phyloP scores from a whole-genome alignment of 2,797 vertebrate genomes.

The Enoplosus armatus region DNA sequence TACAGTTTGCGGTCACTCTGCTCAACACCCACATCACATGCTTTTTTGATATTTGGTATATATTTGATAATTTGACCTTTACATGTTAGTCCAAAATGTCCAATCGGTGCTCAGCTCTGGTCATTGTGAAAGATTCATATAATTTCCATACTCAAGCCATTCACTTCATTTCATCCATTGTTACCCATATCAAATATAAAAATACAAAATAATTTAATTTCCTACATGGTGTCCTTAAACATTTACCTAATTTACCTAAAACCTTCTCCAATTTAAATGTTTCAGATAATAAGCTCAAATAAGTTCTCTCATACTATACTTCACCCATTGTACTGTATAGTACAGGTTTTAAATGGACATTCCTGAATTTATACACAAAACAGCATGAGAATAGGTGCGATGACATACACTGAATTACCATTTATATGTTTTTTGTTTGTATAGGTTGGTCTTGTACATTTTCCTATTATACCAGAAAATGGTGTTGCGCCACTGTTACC shows the following conservation, averaged over 20 bases:
- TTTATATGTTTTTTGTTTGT: background rate
- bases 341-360: background rate
- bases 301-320: background rate
- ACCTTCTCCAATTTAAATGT: too few species aligned
- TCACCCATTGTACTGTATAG: background rate
- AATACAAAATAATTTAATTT: background rate
- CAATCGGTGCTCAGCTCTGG: too few species aligned
- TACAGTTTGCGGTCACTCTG: background rate
- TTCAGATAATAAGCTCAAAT: too few species aligned
- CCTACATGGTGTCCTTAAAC: background rate
- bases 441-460: background rate
- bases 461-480: background rate
- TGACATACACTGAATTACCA: background rate
- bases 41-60: too few species aligned
- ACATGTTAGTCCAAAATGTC: too few species aligned
- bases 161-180: background rate
- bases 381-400: background rate
- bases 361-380: background rate
- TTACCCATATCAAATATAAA: background rate
- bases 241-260: background rate
- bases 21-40: too few species aligned
- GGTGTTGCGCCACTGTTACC: background rate
- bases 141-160: background rate
- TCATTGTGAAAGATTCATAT: background rate
- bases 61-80: too few species aligned